Conservation (phyloP, 2,888 invertebrate species). For the Plagiodera versicolora region DNA sequence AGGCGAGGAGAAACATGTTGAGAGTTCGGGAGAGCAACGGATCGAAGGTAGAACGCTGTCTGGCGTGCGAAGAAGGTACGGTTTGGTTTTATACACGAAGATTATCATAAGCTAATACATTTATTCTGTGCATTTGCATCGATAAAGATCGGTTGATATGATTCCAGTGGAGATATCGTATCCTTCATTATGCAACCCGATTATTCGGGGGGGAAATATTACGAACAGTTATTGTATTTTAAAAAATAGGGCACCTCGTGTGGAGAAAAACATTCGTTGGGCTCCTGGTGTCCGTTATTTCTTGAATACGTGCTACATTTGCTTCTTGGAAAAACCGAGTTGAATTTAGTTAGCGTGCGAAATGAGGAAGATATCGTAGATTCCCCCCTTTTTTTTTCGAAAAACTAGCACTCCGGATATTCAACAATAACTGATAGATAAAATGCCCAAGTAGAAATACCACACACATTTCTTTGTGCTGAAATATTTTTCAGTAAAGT, state of each 20-base stretch:
- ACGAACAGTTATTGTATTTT: background rate
- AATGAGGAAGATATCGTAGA: too few species aligned
- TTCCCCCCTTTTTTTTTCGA: too few species aligned
- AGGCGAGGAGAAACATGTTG: slow-evolving; percentile 21
- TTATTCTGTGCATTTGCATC: slow-evolving; percentile 21
- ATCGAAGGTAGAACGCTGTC: slow-evolving; percentile 21
- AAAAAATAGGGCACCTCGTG: background rate
- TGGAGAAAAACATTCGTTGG: background rate
- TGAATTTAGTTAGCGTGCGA: too few species aligned
- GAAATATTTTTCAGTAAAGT: too few species aligned
- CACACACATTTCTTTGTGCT: too few species aligned
- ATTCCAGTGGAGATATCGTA: background rate
- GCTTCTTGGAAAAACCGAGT: background rate
- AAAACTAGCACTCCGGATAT: too few species aligned
- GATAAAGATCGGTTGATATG: slow-evolving; percentile 2
- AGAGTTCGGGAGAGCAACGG: slow-evolving; percentile 25
- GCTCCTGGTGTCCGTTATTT: background rate
- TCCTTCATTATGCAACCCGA: background rate
- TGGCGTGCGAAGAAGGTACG: slow-evolving; percentile 5
- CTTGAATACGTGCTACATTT: background rate
- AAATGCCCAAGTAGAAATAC: too few species aligned
- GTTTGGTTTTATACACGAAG: background rate
- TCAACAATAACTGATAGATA: too few species aligned
- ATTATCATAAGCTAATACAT: slow-evolving; percentile 23
- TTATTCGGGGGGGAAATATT: background rate